Base-by-base conservation (phyloP, 1,140 invertebrate genomes). In the Physella acuta region DNA sequence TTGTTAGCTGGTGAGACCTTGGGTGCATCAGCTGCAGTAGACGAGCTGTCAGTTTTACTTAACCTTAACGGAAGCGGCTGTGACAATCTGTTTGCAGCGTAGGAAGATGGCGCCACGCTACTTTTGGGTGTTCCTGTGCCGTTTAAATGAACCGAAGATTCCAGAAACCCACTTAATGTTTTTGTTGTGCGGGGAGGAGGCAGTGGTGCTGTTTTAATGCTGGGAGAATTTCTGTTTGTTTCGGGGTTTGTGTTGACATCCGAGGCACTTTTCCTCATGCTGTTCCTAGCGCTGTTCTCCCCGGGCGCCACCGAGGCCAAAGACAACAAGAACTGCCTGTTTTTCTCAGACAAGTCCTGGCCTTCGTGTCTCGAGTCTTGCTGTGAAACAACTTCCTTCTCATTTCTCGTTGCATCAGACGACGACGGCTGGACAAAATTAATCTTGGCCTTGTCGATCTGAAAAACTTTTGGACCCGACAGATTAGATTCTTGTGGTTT, bases 321-420 rank as follows among this genome's bases (percentile, higher is more conserved):
- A 2, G 49, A 52, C 1, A 52, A 30, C 44, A 63, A 30, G 30
- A 63, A 63, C 37, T 64, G 62, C 20, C 30, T 64, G 62, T 64
- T 64, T 28, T 17, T 64, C 30, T 64, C 31, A 51, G 51, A 52
- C 24, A 52, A 11, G 5, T 33, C 3, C 26, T 64, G 30, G 3
- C n/a, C 34, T 33, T n/a, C 49, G 11, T 30, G 26, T 26, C 24
- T 17, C 28, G 49, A 14, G 28, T 2, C 49, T 24, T 37, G 8
- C 2, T 52, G 30, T 30, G 44, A 28, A 11, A 31, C 20, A 30
- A 49, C 20, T 0, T 2, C 36, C 36, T 20, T 28, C 28, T 39
- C 28, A 26, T 36, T 36, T 36, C 24, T 1, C 36, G 11, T 39
- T 14, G 31, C 17, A 5, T 14, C 28, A 8, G 20, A 20, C 36